Evolutionary conservation across 2,888 invertebrate species (phyloP), one percentile per base, ranked within the genome.

Genomic region (Choristoneura rosaceana): DNA sequence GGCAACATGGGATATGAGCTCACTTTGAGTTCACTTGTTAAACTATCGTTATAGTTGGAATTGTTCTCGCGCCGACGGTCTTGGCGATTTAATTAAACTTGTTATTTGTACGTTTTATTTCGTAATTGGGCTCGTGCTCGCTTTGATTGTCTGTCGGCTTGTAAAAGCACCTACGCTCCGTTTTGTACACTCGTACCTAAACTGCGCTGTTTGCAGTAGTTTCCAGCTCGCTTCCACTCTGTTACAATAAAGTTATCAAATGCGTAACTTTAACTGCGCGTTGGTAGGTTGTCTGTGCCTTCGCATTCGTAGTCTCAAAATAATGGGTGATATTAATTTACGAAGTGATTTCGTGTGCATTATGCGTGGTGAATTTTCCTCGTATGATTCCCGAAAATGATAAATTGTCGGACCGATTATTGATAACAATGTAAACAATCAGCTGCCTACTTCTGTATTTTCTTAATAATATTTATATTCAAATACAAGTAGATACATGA

Each of bases 31-130:
- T 91, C 88, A 89, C 90, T 90, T 88, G 90, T 90, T 90, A 88
- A 91, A 91, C 91, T 92, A 91, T 90, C 88, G 90, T 87, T 89
- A 85, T 87, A 87, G 88, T 87, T 85, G 87, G 85, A 85, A 91
- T 91, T 89, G 90, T 90, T 91, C 82, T 80, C 79, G 66, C 71
- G 81, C 79, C 79, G 78, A 81, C 81, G 87, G 82, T 90, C 90
- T 90, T 91, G 87, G 87, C 91, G 85, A 93, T 94, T 94, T 93
- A 94, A 93, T 94, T 94, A 94, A 94, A 93, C 89, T 90, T 92
- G 92, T 90, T 93, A 92, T 91, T 93, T 92, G 90, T 90, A 89
- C 88, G 89, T 93, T 93, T 93, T 92, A 92, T 93, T 92, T 92
- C 86, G 86, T 89, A 88, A 91, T 90, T 86, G 90, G 86, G 82